Conservation (phyloP, 2,888 invertebrate genomes). For the Pristionchus fissidentatus region DNA sequence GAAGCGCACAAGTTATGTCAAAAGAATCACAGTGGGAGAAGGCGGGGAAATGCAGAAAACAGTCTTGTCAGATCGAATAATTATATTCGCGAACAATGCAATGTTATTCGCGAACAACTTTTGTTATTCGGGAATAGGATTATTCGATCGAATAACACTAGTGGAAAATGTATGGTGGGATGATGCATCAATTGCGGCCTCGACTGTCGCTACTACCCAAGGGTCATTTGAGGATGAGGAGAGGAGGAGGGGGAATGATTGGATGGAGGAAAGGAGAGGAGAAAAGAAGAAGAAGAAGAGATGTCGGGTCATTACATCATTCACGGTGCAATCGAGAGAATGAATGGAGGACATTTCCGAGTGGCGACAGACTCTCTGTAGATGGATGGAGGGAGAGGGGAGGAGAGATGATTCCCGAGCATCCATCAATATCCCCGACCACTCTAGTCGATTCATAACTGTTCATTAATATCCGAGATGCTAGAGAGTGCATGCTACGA, state of each 20-base stretch:
- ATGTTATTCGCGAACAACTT: no score
- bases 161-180: not conserved
- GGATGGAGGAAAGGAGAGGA: not conserved
- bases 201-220: conserved; percentile 10
- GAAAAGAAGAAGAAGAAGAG: not conserved
- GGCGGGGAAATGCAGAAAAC: no score
- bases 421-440: no score
- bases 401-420: no score
- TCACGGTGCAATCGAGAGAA: conserved; percentile 34
- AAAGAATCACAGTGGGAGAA: no score
- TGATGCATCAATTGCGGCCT: not conserved
- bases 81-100: no score
- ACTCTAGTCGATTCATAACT: conserved; percentile 22
- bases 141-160: conserved; percentile 2
- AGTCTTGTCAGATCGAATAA: no score
- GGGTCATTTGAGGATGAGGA: not conserved
- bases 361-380: no score
- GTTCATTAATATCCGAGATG: conserved; percentile 40
- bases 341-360: no score
- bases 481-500: not conserved
- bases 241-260: conserved; percentile 2
- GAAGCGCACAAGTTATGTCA: no score
- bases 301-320: conserved; percentile 43
- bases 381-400: conserved; percentile 25
- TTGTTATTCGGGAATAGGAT: no score